These are phyloP conservation scores for Rhea americana DNA, from an alignment of 2,113 vertebrate genomes.

Conservation along the genomic window DNA sequence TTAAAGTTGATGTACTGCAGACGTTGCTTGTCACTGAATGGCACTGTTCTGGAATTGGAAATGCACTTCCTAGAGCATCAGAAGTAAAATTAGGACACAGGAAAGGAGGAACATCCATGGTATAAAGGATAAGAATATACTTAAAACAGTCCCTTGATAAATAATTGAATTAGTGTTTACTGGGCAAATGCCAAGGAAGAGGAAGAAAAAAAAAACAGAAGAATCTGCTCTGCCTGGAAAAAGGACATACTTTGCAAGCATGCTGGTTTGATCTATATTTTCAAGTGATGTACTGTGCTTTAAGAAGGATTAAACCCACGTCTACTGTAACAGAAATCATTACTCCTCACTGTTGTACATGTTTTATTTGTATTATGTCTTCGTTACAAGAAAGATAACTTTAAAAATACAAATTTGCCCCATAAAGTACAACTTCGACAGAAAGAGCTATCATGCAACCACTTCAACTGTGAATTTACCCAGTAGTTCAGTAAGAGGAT, in stretches of 20 bases:
- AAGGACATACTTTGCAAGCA: slow-evolving; percentile 32
- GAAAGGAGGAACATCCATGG: slow-evolving; percentile 23
- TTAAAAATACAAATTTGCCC: slow-evolving; percentile 76
- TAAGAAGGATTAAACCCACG: slow-evolving; percentile 71
- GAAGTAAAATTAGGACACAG: slow-evolving; percentile 9
- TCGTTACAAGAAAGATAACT: slow-evolving; percentile 70
- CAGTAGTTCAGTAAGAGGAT: slow-evolving; percentile 35
- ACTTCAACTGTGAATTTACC: not conserved
- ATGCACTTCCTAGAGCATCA: not conserved
- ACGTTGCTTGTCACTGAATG: not conserved
- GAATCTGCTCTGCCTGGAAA: not conserved
- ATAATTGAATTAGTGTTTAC: not conserved
- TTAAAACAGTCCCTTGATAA: not conserved
- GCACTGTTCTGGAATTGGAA: not conserved
- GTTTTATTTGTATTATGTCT: slow-evolving; percentile 76
- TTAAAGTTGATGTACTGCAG: not conserved
- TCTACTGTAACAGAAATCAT: slow-evolving; percentile 53
- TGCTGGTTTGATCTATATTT: slow-evolving; percentile 40
- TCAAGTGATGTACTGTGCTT: slow-evolving; percentile 43
- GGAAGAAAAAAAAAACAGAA: not conserved
- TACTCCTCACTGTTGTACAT: slow-evolving; percentile 65
- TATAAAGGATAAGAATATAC: not conserved
- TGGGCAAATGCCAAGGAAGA: slow-evolving; percentile 21
- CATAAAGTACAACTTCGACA: slow-evolving; percentile 65
- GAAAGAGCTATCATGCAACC: slow-evolving; percentile 75